These are phyloP conservation scores for Achlya flavicornis DNA, from an alignment of 2,888 invertebrate genomes.

Conservation along the genomic window DNA sequence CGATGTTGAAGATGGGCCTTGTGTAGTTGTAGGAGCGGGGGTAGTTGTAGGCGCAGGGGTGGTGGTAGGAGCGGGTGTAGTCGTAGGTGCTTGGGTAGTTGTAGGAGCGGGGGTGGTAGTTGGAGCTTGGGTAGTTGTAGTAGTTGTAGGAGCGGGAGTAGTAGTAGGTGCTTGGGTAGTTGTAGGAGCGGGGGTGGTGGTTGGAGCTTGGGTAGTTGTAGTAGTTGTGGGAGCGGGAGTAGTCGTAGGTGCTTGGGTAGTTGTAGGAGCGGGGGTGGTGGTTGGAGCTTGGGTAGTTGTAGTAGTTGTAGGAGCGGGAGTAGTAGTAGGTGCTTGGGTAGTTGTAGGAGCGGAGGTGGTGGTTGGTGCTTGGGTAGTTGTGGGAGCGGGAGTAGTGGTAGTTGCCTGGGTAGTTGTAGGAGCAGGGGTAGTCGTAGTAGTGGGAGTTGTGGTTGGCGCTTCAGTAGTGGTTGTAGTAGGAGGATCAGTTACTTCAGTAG, in stretches of 20 bases:
- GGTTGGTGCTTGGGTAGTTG: conserved; percentile 16
- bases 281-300: conserved; percentile 15
- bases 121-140: conserved; percentile 17
- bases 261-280: conserved; percentile 17
- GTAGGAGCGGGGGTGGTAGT: conserved; percentile 15
- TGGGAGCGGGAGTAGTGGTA: conserved; percentile 16
- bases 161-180: conserved; percentile 18
- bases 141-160: conserved; percentile 20
- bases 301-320: conserved; percentile 28
- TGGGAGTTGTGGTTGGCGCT: conserved; percentile 6
- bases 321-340: conserved; percentile 14
- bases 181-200: not conserved
- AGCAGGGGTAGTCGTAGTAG: conserved; percentile 13
- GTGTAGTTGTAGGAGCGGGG: conserved; percentile 18
- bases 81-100: conserved; percentile 17
- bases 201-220: conserved; percentile 15
- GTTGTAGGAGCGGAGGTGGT: conserved; percentile 14
- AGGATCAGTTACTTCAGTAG: conserved; percentile 14
- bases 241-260: conserved; percentile 18
- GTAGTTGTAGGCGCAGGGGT: conserved; percentile 17
- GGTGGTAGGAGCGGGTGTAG: conserved; percentile 14
- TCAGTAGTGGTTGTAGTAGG: conserved; percentile 15
- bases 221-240: conserved; percentile 17
- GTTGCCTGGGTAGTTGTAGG: conserved; percentile 14
- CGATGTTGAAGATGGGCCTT: conserved; percentile 12